Conservation (phyloP, 2,888 invertebrate species). For the Morpho helenor region DNA sequence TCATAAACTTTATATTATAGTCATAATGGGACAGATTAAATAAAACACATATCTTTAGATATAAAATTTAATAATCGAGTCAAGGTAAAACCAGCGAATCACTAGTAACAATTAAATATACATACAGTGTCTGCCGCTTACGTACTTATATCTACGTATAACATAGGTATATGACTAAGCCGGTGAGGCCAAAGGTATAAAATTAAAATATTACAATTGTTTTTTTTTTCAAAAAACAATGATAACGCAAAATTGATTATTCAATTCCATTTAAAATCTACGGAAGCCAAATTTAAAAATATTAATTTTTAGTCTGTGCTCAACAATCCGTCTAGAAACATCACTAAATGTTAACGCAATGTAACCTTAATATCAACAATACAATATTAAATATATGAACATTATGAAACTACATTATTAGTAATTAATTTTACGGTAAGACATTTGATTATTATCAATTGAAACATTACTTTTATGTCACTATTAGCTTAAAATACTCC, state of each 20-base stretch:
- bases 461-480: constrained; percentile 12
- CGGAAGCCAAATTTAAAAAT: constrained; percentile 45
- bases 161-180: constrained; percentile 30
- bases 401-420: constrained; percentile 37
- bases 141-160: constrained; percentile 26
- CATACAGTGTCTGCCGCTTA: constrained; percentile 34
- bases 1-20: background rate
- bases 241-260: constrained; percentile 16
- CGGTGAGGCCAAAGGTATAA: constrained; percentile 27
- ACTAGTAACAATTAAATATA: constrained; percentile 72
- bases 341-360: constrained; percentile 30
- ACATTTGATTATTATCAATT: constrained; percentile 23
- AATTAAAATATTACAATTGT: constrained; percentile 31
- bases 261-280: constrained; percentile 30
- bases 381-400: constrained; percentile 47
- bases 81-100: constrained; percentile 55
- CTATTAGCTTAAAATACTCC: constrained; percentile 5
- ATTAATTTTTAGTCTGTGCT: constrained; percentile 24
- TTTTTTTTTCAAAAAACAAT: constrained; percentile 21
- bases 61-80: constrained; percentile 72
- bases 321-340: constrained; percentile 30
- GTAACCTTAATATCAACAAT: constrained; percentile 19
- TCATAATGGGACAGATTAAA: background rate
- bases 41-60: constrained; percentile 39
- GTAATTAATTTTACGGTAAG: constrained; percentile 58